A percentile compares a stretch with the other conserved stretches of the same genome.
These are phyloP conservation scores for Neostethus bicornis DNA, from an alignment of 2,797 vertebrate genomes.

Conservation along the genomic window DNA sequence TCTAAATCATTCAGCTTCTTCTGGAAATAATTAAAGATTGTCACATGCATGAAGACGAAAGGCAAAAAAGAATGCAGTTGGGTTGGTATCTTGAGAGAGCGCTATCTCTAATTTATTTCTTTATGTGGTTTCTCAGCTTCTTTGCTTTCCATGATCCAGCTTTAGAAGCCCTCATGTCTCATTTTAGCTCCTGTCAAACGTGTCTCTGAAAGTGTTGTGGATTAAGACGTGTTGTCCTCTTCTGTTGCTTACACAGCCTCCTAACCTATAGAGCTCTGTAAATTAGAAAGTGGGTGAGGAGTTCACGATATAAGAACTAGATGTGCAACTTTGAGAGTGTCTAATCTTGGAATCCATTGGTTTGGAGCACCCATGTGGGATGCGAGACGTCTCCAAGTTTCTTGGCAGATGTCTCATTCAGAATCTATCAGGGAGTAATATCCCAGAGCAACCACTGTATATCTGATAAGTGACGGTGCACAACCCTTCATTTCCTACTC, in stretches of 20 bases:
- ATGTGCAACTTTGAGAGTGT: slow-evolving; percentile 50
- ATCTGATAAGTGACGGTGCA: slow-evolving; percentile 74
- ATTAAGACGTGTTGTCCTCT: slow-evolving; percentile 32
- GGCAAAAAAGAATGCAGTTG: slow-evolving; percentile 23
- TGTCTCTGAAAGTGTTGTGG: slow-evolving; percentile 41
- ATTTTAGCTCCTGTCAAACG: slow-evolving; percentile 56
- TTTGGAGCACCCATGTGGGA: slow-evolving; percentile 49
- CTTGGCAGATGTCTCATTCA: slow-evolving; percentile 74
- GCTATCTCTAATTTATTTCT: slow-evolving; percentile 2
- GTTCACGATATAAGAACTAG: slow-evolving; percentile 38
- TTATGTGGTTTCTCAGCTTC: slow-evolving; percentile 28
- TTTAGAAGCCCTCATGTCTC: slow-evolving; percentile 53
- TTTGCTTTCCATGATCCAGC: slow-evolving; percentile 18
- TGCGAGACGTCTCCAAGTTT: slow-evolving; percentile 59
- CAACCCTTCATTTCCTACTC: slow-evolving; percentile 69
- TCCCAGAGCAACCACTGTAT: slow-evolving; percentile 71
- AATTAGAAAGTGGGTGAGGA: slow-evolving; percentile 28
- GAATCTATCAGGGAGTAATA: slow-evolving; percentile 73
- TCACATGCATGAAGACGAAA: slow-evolving; percentile 59
- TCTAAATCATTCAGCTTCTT: slow-evolving; percentile 56
- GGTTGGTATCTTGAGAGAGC: slow-evolving; percentile 37
- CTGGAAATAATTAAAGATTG: slow-evolving; percentile 61
- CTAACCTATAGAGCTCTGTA: slow-evolving; percentile 40
- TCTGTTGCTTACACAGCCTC: slow-evolving; percentile 38
- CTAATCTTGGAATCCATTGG: slow-evolving; percentile 61